Evolutionary conservation across 2,113 vertebrate species (phyloP), one percentile per base, ranked within the genome.

Genomic region (Ceyx melanurus): DNA sequence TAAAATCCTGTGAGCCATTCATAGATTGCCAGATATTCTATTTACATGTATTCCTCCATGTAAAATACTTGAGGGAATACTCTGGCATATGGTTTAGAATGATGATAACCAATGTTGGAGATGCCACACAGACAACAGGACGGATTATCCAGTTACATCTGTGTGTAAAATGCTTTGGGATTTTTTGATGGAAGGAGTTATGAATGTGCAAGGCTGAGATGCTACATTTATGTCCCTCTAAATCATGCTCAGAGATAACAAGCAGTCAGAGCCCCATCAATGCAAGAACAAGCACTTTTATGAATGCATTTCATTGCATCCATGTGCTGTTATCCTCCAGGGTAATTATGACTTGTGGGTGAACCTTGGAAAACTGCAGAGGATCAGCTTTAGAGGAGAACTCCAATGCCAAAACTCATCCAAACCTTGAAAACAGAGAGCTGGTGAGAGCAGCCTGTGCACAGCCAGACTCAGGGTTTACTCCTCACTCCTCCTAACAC

Each of bases 101-200:
- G 87, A 93, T 82, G 92, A 86, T 75, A 91, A 82, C 93, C 11
- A 22, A 89, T 88, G 91, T 17, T 87, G 75, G 85, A 96, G 82
- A 94, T 94, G 91, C 93, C 96, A 91, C 85, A 89, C 68, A 93
- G 95, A 94, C 95, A 95, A 93, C 94, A 93, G 94, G 95, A 89
- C 61, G 72, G 80, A 67, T 73, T 89, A 94, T 96, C 94, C 28
- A 7, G 71, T 92, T 96, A 92, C 89, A 96, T 91, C 94, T 88
- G 87, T 89, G 92, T 5, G 29, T 93, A 96, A 95, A 94, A 94
- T 83, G 82, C 89, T 88, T 91, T 0, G 15, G 88, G 94, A 92
- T 89, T 76, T 91, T 96, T 64, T 85, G 84, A 92, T 83, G 87
- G 94, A 94, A 89, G 64, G 56, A 83, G 67, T 82, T 91, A 96